Base-by-base conservation (phyloP, 2,797 vertebrate genomes). In the Cyprinella venusta region DNA sequence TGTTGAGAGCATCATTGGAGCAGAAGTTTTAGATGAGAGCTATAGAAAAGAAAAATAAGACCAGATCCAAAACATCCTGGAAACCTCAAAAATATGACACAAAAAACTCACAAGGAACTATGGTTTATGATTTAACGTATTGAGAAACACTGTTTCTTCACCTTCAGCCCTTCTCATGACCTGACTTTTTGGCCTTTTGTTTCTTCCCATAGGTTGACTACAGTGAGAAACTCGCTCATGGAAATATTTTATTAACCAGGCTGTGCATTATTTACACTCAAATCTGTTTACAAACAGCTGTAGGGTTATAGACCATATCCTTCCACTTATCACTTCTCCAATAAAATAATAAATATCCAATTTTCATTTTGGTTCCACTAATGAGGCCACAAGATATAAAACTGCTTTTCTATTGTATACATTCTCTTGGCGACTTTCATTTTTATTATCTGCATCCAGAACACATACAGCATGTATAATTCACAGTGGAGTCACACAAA, bases 401-500 rank as follows among this genome's bases (percentile, higher is more conserved):
- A 74, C 33, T 30, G 45, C 42, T 65, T 74, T 64, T 74, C 56
- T 48, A 38, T 72, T 64, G 40, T 63, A 63, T 63, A 19, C n/a
- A 40, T 52, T 75, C 68, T 81, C 19, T 10, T 38, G 61, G 45
- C 9, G 70, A 74, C 21, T 40, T 19, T 2, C 33, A 21, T 50
- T 7, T 82, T 54, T 75, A 30, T 67, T 75, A 74, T 83, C 45
- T 38, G 42, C 26, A 80, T 72, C 70, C 71, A 33, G 59, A 74
- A 82, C 61, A 78, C 59, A 72, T 77, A 75, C 71, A 74, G 80
- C 82, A 26, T 74, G 65, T 80, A 74, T 85, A 79, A 86, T 85
- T 86, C 83, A 88, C 59, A 80, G 77, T 84, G 71, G 76, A 84
- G 76, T 86, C 79, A 84, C 79, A 67, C 33, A 82, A 83, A 88